Evolutionary conservation across 2,797 vertebrate species (phyloP), one percentile per base, ranked within the genome.

Genomic region (Sternarchorhynchus goeldii): DNA sequence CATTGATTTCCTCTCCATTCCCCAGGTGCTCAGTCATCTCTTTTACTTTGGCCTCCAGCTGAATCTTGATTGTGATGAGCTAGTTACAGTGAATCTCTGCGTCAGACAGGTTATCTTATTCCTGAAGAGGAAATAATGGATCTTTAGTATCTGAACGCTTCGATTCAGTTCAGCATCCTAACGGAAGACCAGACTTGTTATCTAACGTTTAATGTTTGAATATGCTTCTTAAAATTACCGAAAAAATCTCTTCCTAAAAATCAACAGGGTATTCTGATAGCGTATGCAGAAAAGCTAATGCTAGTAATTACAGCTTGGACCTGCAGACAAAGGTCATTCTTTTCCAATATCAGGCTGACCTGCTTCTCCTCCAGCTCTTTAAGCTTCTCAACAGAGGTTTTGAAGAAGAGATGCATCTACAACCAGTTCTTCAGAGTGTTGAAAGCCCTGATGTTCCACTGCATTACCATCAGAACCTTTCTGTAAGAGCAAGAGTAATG

Each of bases 321-420:
- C 86, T 97, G 96, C 39, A 98, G 91, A 20, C 93, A 89, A 79
- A 98, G 89, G 85, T 98, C 96, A 0, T 97, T 98, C 93, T 99
- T 99, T 89, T 93, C 92, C 81, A 92, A 91, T 87, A 76, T 96
- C 88, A 97, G 92, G 75, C 92, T 94, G 87, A 98, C 95, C 76
- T 98, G 96, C 32, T 92, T 95, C 90, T 98, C 97, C 88, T 98
- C 96, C 81, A 97, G 86, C 82, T 97, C 96, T 82, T 95, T n/a
- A n/a, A n/a, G n/a, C n/a, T 97, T 85, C 91, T 95, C 81, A 98
- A 89, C 17, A 98, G 86, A 0, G 96, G 96, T 96, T 88, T 96
- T 98, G 87, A 98, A 98, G 88, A 97, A 98, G 41, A 98, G 94
- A 84, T 94, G 97, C 96, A 99, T 93, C 92, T 96, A 97, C 10